Base-by-base conservation (phyloP, 2,797 vertebrate genomes). In the Tamandua tetradactyla region DNA sequence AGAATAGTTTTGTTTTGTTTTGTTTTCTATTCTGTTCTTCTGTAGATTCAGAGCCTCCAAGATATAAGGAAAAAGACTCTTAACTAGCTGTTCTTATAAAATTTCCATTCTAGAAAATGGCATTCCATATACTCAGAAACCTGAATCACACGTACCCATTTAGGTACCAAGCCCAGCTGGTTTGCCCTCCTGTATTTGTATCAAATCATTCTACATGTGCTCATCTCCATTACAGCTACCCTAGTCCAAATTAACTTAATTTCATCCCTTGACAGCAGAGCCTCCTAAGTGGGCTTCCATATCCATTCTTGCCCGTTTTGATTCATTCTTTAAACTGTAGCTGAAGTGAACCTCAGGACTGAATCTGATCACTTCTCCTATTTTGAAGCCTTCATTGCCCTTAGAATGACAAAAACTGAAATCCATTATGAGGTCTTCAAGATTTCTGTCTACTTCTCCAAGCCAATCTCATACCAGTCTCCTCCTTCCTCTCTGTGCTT, bases 1-100 rank as follows among this genome's bases (percentile, higher is more conserved):
- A 78, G 30, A 74, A 68, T 52, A 37, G 37, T 69, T 94, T 89
- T 76, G 32, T 85, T 85, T 95, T 79, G 37, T 69, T 94, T 89
- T 76, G 32, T 85, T 85, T 95, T 79, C n/a, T n/a, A n/a, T n/a
- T 35, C 40, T 83, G 11, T 72, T 62, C 64, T 64, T 13, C 89
- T 86, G 7, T 76, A 76, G 47, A n/a, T 64, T 61, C 71, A 81
- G 52, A 23, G 30, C 42, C 32, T 71, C 35, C 23, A 72, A 25
- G 61, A 80, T 59, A 69, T 32, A 79, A 78, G 22, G 35, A 6
- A 82, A 74, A 84, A 71, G 17, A 87, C 42, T 62, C 42, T n/a
- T 69, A 74, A 55, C 69, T 64, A 84, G 20, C 30, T 86, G 91
- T 52, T 91, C 42, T 76, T 86, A 0, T 71, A 61, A 25, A 68